Conservation (phyloP, 2,888 invertebrate genomes). For the Ischnura elegans region DNA sequence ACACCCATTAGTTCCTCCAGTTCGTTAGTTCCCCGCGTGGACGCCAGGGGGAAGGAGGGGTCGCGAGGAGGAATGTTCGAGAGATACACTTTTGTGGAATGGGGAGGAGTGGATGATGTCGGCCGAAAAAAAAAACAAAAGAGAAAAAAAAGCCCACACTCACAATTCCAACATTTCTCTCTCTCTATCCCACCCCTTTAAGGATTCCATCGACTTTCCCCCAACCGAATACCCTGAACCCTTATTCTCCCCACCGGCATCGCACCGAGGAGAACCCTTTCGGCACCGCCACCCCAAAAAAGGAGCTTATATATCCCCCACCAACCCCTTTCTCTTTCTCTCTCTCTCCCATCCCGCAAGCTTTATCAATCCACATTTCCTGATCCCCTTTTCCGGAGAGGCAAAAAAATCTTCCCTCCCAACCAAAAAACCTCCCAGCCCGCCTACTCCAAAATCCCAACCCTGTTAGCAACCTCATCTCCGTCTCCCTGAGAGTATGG, state of each 20-base stretch:
- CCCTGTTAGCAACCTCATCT: constrained; percentile 77
- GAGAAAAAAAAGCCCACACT: neutral
- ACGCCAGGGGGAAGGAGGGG: neutral
- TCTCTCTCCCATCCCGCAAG: neutral
- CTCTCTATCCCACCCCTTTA: neutral
- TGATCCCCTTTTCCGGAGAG: constrained; percentile 12
- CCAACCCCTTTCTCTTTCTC: neutral
- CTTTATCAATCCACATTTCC: constrained; percentile 33
- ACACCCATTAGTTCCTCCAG: constrained; percentile 24
- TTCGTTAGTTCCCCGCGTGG: neutral
- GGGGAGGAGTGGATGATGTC: neutral
- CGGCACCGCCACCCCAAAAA: neutral
- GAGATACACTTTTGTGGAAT: constrained; percentile 13
- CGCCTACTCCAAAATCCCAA: constrained; percentile 71
- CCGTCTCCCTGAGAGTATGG: no score
- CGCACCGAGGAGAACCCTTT: no score
- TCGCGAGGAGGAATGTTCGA: neutral
- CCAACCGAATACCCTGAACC: neutral
- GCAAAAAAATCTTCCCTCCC: constrained; percentile 41
- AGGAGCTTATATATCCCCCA: no score
- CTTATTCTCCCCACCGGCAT: no score
- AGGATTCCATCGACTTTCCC: constrained; percentile 7
- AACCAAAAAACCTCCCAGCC: neutral
- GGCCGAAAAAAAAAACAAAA: neutral
- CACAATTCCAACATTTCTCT: neutral